These are phyloP conservation scores for Ptychodera flava DNA, from an alignment of 35 echinoderm and acorn worm species.

Conservation along the genomic window DNA sequence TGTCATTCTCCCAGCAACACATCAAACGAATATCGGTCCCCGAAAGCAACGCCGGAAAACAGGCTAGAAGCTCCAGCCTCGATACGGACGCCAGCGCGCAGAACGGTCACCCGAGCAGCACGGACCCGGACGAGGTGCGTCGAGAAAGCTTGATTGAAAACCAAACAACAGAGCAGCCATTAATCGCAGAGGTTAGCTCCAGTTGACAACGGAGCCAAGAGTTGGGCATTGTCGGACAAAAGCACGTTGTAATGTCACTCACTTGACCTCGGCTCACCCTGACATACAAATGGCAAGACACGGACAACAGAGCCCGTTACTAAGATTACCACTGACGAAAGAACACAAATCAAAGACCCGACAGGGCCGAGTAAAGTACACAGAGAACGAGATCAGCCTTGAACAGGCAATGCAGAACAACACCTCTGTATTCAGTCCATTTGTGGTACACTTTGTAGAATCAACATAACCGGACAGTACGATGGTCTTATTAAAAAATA, in stretches of 20 bases:
- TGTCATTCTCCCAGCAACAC: conserved; percentile 71
- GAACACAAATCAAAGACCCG: too few relatives aligned
- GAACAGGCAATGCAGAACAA: too few relatives aligned
- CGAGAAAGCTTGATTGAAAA: background rate
- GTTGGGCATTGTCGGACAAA: background rate
- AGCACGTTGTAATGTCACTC: background rate
- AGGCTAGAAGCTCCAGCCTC: too few relatives aligned
- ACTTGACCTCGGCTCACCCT: background rate
- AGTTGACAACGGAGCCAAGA: background rate
- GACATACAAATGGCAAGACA: too few relatives aligned
- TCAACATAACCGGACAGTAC: too few relatives aligned
- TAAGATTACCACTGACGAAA: too few relatives aligned
- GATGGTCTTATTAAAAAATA: too few relatives aligned
- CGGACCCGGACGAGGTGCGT: background rate
- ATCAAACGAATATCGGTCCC: conserved; percentile 32
- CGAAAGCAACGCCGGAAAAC: background rate
- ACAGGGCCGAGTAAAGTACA: too few relatives aligned
- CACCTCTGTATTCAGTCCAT: too few relatives aligned
- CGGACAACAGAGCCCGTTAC: too few relatives aligned
- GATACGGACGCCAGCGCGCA: background rate
- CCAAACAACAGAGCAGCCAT: background rate
- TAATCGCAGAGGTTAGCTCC: background rate
- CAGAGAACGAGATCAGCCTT: too few relatives aligned
- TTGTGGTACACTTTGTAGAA: too few relatives aligned
- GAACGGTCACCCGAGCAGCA: background rate